Evolutionary conservation across 2,888 invertebrate species (phyloP).

Genomic region (Archips crataeganus): DNA sequence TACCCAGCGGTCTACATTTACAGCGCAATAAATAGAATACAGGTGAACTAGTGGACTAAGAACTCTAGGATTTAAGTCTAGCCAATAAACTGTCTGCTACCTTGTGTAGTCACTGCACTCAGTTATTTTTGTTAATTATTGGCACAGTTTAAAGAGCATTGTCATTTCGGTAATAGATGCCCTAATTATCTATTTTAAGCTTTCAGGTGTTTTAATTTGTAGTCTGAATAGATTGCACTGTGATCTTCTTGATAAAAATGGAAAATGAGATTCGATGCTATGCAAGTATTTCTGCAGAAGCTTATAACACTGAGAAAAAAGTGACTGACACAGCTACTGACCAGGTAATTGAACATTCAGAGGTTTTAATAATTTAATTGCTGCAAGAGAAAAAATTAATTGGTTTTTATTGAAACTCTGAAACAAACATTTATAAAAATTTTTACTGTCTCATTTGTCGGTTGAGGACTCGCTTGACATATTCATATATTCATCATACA

Average conservation of each 20-base stretch:
- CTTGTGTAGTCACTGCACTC: background rate
- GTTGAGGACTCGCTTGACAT: too few relatives aligned
- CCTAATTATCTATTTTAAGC: slow-evolving; percentile 9
- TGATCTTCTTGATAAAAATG: slow-evolving; percentile 54
- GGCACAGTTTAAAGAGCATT: slow-evolving; percentile 11
- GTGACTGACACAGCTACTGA: slow-evolving; percentile 73
- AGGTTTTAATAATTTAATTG: too few relatives aligned
- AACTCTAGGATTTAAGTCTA: background rate
- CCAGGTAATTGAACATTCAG: slow-evolving; percentile 59
- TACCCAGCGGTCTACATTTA: slow-evolving; percentile 16
- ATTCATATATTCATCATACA: too few relatives aligned
- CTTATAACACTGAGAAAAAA: slow-evolving; percentile 87
- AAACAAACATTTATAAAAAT: too few relatives aligned
- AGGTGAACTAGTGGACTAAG: slow-evolving; percentile 14
- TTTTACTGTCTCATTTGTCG: too few relatives aligned
- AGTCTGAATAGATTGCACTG: background rate
- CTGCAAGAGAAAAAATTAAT: too few relatives aligned
- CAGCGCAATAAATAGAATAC: slow-evolving; percentile 33
- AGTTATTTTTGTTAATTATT: slow-evolving; percentile 26
- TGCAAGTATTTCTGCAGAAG: slow-evolving; percentile 69
- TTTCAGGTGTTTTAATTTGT: slow-evolving; percentile 23
- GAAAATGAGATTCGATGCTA: slow-evolving; percentile 72
- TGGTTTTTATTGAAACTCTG: too few relatives aligned
- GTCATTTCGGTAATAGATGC: background rate
- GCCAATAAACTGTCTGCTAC: slow-evolving; percentile 9